phyloP scores from a whole-genome alignment of 2,113 vertebrate species.

The Psettodes erumei region DNA sequence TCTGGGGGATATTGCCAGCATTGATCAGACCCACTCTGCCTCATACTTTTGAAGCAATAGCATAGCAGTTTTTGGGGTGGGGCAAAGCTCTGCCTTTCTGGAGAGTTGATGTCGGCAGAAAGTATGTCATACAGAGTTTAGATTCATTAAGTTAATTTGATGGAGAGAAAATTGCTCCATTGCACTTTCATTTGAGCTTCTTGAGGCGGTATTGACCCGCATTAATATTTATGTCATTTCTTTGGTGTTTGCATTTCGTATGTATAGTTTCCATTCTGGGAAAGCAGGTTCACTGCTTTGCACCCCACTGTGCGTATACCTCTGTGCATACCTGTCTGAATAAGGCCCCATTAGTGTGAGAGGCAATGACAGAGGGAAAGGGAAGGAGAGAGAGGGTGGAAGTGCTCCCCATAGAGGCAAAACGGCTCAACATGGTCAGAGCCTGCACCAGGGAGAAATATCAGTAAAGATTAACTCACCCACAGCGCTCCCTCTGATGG shows the following conservation, averaged over 20 bases:
- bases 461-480: slow-evolving; percentile 14
- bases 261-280: too few relatives aligned
- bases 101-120: slow-evolving; percentile 33
- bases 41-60: slow-evolving; percentile 59
- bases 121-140: background rate
- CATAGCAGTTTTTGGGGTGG: slow-evolving; percentile 59
- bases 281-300: too few relatives aligned
- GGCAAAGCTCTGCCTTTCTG: slow-evolving; percentile 51
- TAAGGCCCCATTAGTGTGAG: slow-evolving; percentile 3
- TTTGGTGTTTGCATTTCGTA: background rate
- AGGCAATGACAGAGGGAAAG: slow-evolving; percentile 6
- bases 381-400: background rate
- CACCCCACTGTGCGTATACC: too few relatives aligned
- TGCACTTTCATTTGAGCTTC: background rate
- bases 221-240: slow-evolving; percentile 1
- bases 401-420: slow-evolving; percentile 18
- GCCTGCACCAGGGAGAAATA: slow-evolving; percentile 22
- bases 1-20: slow-evolving; percentile 69
- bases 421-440: slow-evolving; percentile 22
- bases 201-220: background rate
- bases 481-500: background rate
- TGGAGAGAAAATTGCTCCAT: background rate
- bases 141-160: slow-evolving; percentile 5
- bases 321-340: background rate
- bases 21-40: slow-evolving; percentile 77